Evolutionary conservation across 2,113 vertebrate genomes (phyloP).

Genomic region (Recurvirostra avosetta): DNA sequence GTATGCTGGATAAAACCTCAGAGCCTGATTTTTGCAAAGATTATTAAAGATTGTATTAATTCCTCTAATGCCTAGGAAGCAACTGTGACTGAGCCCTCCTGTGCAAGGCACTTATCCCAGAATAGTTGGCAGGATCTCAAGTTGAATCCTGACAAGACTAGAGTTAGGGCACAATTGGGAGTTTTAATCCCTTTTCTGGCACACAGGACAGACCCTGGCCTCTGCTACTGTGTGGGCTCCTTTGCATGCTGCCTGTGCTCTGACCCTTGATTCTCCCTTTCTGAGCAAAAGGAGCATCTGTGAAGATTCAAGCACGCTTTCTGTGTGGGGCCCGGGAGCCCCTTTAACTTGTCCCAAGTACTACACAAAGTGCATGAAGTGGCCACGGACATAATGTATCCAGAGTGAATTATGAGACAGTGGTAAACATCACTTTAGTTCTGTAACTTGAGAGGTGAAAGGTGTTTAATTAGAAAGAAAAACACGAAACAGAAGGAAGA

Average conservation of each 20-base stretch:
- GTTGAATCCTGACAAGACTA: neutral
- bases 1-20: neutral
- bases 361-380: neutral
- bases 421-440: neutral
- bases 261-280: neutral
- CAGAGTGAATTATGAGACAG: neutral
- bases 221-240: neutral
- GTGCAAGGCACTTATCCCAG: neutral
- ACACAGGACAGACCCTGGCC: neutral
- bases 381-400: neutral
- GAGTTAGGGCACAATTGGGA: neutral
- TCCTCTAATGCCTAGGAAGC: neutral
- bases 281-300: neutral
- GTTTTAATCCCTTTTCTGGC: neutral
- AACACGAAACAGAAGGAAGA: neutral
- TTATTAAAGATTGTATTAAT: neutral
- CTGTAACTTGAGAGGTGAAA: neutral
- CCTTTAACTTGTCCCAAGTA: neutral
- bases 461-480: neutral
- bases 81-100: neutral
- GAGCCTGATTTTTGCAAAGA: neutral
- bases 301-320: neutral
- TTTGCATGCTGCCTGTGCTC: rapidly evolving
- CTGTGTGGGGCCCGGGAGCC: neutral
- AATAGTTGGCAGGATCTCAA: neutral